Percentiles rank a stretch among this genome's conserved stretches.
These are phyloP conservation scores for Zelleria hepariella DNA, from an alignment of 2,888 invertebrate genomes.

Conservation along the genomic window DNA sequence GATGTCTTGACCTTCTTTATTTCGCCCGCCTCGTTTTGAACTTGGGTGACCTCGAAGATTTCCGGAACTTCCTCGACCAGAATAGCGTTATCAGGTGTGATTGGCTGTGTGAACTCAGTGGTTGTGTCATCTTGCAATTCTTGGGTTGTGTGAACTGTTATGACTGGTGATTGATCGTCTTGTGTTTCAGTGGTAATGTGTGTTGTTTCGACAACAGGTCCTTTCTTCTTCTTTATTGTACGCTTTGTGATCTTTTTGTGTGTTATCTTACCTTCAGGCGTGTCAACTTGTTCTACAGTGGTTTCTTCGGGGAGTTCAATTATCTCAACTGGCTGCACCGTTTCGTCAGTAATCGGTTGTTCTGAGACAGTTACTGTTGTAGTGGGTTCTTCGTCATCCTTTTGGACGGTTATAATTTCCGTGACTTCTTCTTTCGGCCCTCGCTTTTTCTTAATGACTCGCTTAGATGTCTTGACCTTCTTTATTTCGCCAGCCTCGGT, in stretches of 20 bases:
- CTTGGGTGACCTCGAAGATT: constrained; percentile 38
- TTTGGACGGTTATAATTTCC: constrained; percentile 21
- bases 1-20: constrained; percentile 20
- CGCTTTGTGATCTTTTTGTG: constrained; percentile 14
- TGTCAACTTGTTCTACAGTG: background rate
- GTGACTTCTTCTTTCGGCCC: constrained; percentile 19
- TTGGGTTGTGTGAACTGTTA: constrained; percentile 27
- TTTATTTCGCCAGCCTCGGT: constrained; percentile 20
- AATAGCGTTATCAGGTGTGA: constrained; percentile 26
- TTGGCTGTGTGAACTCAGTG: constrained; percentile 13
- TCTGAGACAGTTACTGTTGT: constrained; percentile 17
- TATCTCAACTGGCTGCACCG: background rate
- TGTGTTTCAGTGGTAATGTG: constrained; percentile 60
- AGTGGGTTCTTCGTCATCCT: constrained; percentile 17
- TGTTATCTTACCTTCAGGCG: constrained; percentile 18
- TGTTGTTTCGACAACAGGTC: constrained; percentile 24
- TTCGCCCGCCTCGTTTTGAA: constrained; percentile 44
- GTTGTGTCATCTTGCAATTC: constrained; percentile 20
- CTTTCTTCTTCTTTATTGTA: constrained; percentile 9
- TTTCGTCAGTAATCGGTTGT: constrained; percentile 13
- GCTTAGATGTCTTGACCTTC: constrained; percentile 15
- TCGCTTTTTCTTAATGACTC: constrained; percentile 17
- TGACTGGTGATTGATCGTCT: constrained; percentile 28
- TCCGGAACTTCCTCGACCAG: constrained; percentile 14
- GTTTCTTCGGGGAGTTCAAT: constrained; percentile 25